Evolutionary conservation across 2,113 vertebrate species (phyloP).

Genomic region (Rissa tridactyla): DNA sequence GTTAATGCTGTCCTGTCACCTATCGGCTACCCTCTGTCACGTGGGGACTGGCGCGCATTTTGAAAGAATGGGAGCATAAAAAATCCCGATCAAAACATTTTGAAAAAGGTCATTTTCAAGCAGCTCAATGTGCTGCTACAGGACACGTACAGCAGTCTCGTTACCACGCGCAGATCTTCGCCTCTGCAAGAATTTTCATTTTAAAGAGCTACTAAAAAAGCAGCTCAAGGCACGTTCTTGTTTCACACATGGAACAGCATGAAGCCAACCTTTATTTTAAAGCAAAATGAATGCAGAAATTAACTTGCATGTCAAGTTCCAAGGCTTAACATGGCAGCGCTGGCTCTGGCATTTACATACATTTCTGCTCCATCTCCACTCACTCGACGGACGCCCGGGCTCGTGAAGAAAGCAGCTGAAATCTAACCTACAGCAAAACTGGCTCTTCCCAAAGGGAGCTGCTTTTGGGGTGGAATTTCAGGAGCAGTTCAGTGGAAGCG

Average conservation of each 20-base stretch:
- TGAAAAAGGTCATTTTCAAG: neutral
- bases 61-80: neutral
- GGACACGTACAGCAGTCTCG: rapidly evolving
- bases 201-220: neutral
- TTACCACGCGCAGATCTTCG: neutral
- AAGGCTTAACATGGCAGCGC: neutral
- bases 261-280: neutral
- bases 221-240: neutral
- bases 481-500: rapidly evolving
- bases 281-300: neutral
- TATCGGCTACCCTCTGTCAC: neutral
- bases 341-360: neutral
- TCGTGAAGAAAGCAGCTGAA: neutral
- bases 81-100: neutral
- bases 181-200: neutral
- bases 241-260: neutral
- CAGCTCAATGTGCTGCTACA: neutral
- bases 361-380: neutral
- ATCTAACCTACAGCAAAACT: neutral
- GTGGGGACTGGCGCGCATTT: neutral
- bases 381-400: neutral
- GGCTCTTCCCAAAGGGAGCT: neutral
- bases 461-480: neutral
- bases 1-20: neutral
- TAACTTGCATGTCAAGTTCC: neutral